Evolutionary conservation across 1,140 invertebrate genomes (phyloP).

Genomic region (Mya arenaria): DNA sequence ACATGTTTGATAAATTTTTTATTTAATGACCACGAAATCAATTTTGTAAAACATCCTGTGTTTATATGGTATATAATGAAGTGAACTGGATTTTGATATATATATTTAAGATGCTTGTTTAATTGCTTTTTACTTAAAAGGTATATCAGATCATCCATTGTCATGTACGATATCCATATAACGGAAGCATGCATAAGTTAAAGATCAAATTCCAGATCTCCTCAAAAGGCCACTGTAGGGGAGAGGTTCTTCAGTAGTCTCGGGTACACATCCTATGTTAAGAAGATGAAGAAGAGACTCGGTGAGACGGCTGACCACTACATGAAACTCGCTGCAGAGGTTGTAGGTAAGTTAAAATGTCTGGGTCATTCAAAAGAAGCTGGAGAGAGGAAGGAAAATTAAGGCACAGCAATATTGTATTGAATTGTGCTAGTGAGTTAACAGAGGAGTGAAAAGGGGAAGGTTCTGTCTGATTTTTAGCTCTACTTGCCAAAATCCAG

Average conservation of each 20-base stretch:
- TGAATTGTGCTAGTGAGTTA: too few species aligned
- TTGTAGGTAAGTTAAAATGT: slow-evolving; percentile 33
- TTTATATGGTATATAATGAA: too few species aligned
- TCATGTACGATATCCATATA: neutral
- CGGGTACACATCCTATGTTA: slow-evolving; percentile 86
- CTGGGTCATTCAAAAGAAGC: too few species aligned
- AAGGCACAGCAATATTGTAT: too few species aligned
- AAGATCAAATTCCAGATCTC: slow-evolving; percentile 60
- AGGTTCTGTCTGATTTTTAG: too few species aligned
- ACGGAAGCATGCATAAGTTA: neutral
- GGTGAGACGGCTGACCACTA: slow-evolving; percentile 86
- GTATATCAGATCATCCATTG: neutral
- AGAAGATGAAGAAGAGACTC: slow-evolving; percentile 88
- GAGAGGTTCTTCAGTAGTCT: slow-evolving; percentile 90
- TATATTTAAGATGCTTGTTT: neutral
- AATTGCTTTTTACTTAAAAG: neutral
- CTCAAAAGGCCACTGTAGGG: slow-evolving; percentile 84
- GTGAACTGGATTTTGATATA: too few species aligned
- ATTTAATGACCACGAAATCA: too few species aligned
- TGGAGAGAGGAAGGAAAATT: too few species aligned
- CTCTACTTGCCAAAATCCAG: too few species aligned
- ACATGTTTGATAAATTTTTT: too few species aligned
- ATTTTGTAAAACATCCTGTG: too few species aligned
- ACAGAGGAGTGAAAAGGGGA: too few species aligned
- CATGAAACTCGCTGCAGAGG: slow-evolving; percentile 67